A percentile compares a stretch with the other conserved stretches of the same genome.
Conservation (phyloP, 1,140 invertebrate species). For the Drosophila rufa region DNA sequence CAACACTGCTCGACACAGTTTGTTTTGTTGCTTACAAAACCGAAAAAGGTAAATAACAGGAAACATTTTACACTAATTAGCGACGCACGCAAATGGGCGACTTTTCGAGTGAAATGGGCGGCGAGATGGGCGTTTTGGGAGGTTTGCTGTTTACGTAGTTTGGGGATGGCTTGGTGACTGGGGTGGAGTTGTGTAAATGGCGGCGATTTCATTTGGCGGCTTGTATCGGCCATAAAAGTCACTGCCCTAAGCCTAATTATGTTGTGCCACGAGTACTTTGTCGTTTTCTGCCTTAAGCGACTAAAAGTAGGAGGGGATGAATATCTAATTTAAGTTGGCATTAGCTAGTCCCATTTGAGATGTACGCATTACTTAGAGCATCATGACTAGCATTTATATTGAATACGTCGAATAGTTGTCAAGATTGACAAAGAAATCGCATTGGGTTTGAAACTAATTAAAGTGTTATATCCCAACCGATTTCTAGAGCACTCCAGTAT, state of each 20-base stretch:
- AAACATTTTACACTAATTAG: slow-evolving; percentile 84
- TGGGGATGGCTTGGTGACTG: slow-evolving; percentile 2
- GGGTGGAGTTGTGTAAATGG: slow-evolving; percentile 34
- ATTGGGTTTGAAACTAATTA: too few relatives aligned
- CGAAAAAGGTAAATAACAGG: slow-evolving; percentile 83
- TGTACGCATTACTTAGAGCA: background rate
- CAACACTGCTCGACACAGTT: slow-evolving; percentile 41
- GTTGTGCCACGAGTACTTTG: slow-evolving; percentile 71
- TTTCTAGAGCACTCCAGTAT: too few relatives aligned
- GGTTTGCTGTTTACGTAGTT: background rate
- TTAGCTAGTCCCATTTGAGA: slow-evolving; percentile 46
- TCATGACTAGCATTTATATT: background rate
- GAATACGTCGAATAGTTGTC: background rate
- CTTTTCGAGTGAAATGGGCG: slow-evolving; percentile 46
- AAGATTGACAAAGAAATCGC: background rate
- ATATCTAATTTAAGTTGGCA: slow-evolving; percentile 54
- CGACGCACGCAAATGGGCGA: slow-evolving; percentile 78
- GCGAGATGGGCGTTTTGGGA: background rate
- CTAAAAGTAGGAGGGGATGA: background rate
- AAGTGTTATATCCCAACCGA: too few relatives aligned
- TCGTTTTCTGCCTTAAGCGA: slow-evolving; percentile 38
- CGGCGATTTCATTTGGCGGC: slow-evolving; percentile 37
- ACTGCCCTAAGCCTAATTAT: slow-evolving; percentile 80
- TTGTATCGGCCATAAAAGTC: slow-evolving; percentile 67
- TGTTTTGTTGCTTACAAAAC: slow-evolving; percentile 73